A percentile compares a stretch with the other conserved stretches of the same genome.
These are phyloP conservation scores for Embidobia sp. DNA, from an alignment of 2,888 invertebrate genomes.

Conservation along the genomic window DNA sequence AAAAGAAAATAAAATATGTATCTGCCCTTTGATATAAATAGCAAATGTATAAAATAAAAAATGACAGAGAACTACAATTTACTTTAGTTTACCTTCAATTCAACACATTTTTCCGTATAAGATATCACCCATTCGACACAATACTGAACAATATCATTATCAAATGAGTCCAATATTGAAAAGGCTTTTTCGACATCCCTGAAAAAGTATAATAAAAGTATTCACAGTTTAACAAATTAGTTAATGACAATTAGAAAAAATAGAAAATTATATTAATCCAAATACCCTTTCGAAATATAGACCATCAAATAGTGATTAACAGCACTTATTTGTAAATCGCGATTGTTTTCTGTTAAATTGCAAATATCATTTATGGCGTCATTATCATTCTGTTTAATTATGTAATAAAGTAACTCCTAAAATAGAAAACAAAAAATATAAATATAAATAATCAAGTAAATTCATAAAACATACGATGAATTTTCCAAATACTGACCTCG, in stretches of 20 bases:
- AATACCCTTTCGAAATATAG: slow-evolving; percentile 75
- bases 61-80: not conserved
- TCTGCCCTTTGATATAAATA: too few species aligned
- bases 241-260: slow-evolving; percentile 22
- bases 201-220: too few species aligned
- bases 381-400: slow-evolving; percentile 75
- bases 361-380: slow-evolving; percentile 79
- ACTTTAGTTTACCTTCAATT: slow-evolving; percentile 67
- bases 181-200: slow-evolving; percentile 71
- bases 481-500: slow-evolving; percentile 77
- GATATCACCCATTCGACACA: slow-evolving; percentile 72
- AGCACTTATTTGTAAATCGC: slow-evolving; percentile 70
- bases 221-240: not conserved
- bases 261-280: slow-evolving; percentile 5
- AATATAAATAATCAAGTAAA: too few species aligned
- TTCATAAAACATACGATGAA: too few species aligned
- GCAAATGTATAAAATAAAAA: not conserved
- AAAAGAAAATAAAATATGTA: slow-evolving; percentile 47
- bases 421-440: too few species aligned
- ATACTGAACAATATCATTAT: slow-evolving; percentile 68
- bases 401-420: slow-evolving; percentile 75
- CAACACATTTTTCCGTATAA: slow-evolving; percentile 64
- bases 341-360: slow-evolving; percentile 73
- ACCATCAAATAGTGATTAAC: slow-evolving; percentile 26
- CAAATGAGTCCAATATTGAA: slow-evolving; percentile 73